Percentiles rank a stretch among this genome's conserved stretches.
Evolutionary conservation across 35 echinoderm and acorn worm genomes (phyloP).

Genomic region (Anneissia japonica): DNA sequence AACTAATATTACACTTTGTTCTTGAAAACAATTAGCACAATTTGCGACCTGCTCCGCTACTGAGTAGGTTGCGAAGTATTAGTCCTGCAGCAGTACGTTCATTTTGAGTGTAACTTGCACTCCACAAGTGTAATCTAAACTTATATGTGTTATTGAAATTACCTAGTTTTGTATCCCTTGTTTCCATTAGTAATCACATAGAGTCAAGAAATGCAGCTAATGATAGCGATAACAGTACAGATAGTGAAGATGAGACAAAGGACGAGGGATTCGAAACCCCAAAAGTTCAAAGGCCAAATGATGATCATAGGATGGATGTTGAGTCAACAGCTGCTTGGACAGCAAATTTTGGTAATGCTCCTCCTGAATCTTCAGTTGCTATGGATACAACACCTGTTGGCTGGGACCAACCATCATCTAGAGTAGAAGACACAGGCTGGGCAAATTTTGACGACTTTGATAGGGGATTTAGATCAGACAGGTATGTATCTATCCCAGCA

Average conservation of each 20-base stretch:
- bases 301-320: conserved; percentile 86
- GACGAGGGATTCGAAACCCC: conserved; percentile 44
- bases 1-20: too few relatives aligned
- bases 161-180: neutral
- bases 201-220: conserved; percentile 21
- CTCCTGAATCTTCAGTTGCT: conserved; percentile 67
- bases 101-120: neutral
- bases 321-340: conserved; percentile 79
- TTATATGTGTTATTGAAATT: too few relatives aligned
- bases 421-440: conserved; percentile 68
- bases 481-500: conserved; percentile 34
- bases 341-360: conserved; percentile 69
- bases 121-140: neutral
- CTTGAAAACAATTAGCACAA: too few relatives aligned
- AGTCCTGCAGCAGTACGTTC: neutral
- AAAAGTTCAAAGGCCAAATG: conserved; percentile 8
- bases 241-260: conserved; percentile 73
- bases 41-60: too few relatives aligned
- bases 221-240: conserved; percentile 72
- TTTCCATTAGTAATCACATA: conserved; percentile 18
- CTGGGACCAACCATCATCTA: conserved; percentile 43
- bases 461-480: conserved; percentile 39
- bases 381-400: conserved; percentile 82
- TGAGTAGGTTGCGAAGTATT: neutral
- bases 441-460: conserved; percentile 90